These are phyloP conservation scores for Scytalopus superciliaris DNA, from an alignment of 2,113 vertebrate genomes.

Conservation along the genomic window DNA sequence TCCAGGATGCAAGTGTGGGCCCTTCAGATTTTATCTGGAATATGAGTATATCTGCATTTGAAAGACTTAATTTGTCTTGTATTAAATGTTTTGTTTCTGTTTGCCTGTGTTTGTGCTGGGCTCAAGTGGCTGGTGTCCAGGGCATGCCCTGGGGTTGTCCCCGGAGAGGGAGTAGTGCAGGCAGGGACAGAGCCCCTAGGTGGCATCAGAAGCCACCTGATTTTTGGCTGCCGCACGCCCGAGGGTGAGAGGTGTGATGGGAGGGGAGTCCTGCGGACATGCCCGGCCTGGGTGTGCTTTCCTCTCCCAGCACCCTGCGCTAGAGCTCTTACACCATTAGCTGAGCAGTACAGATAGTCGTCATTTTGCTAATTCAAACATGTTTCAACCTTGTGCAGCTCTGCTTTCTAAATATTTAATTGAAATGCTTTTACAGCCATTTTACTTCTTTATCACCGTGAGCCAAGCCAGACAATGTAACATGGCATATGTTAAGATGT, in stretches of 20 bases:
- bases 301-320: neutral
- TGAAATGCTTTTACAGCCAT: constrained; percentile 56
- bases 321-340: neutral
- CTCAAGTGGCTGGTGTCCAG: neutral
- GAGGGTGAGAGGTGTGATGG: neutral
- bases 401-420: constrained; percentile 61
- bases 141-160: neutral
- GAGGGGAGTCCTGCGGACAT: neutral
- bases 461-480: constrained; percentile 54
- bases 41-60: neutral
- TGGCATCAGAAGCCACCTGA: constrained; percentile 42
- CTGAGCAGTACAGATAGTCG: neutral
- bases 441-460: constrained; percentile 31
- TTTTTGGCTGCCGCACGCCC: neutral
- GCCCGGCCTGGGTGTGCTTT: neutral
- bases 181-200: constrained; percentile 34
- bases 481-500: constrained; percentile 53
- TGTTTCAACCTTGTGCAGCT: neutral
- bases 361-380: neutral
- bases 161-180: neutral
- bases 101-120: neutral
- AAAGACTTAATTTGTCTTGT: neutral
- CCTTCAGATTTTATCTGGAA: neutral
- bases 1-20: neutral
- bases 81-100: neutral